A percentile compares a stretch with the other conserved stretches of the same genome.
phyloP scores from a whole-genome alignment of 2,888 invertebrate genomes.

The Eudemis profundana region DNA sequence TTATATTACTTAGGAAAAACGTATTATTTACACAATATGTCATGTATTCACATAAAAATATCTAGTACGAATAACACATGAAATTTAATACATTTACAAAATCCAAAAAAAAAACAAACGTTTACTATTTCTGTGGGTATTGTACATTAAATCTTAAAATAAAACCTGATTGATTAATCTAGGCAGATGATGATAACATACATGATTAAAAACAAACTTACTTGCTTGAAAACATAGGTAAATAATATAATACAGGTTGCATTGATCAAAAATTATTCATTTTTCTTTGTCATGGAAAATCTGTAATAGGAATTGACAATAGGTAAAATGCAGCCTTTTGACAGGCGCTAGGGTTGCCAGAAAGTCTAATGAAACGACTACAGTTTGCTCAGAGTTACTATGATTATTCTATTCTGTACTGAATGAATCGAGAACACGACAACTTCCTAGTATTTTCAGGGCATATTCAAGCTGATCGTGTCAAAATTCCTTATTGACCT shows the following conservation, averaged over 20 bases:
- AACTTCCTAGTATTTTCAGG: conserved; percentile 53
- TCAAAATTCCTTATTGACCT: conserved; percentile 78
- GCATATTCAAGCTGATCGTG: conserved; percentile 81
- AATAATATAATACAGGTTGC: conserved; percentile 18
- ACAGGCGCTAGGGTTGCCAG: background rate
- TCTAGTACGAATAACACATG: conserved; percentile 39
- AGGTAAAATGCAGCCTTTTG: too few species aligned
- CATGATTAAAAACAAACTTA: conserved; percentile 5
- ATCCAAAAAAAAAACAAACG: conserved; percentile 18
- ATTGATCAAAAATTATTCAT: conserved; percentile 9
- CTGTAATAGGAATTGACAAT: background rate
- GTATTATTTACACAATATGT: conserved; percentile 55
- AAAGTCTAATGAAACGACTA: background rate
- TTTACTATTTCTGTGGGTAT: background rate
- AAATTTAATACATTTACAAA: conserved; percentile 24
- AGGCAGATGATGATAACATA: conserved; percentile 17
- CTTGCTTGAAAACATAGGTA: background rate
- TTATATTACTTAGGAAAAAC: conserved; percentile 44
- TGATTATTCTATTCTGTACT: background rate
- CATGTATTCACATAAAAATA: conserved; percentile 58
- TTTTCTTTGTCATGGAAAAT: background rate
- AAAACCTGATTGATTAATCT: conserved; percentile 18
- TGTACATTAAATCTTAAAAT: conserved; percentile 26
- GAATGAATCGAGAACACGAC: background rate
- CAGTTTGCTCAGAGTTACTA: background rate